phyloP scores from a whole-genome alignment of 1,140 invertebrate species.

The Mesaphorura yosii region DNA sequence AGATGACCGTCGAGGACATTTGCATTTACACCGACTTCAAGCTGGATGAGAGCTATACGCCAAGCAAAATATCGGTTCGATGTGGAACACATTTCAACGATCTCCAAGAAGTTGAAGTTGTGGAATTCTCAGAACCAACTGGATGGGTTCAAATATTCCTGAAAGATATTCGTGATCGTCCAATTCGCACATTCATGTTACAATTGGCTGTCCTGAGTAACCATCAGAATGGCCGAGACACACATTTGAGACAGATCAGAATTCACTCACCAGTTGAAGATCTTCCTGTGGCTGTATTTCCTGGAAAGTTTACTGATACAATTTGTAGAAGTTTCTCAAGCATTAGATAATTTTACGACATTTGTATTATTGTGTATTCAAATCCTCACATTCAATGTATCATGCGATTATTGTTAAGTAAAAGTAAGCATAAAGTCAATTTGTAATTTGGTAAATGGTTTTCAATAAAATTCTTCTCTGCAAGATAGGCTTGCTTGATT shows the following conservation, averaged over 20 bases:
- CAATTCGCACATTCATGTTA: slow-evolving; percentile 89
- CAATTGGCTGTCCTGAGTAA: slow-evolving; percentile 95
- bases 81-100: slow-evolving; percentile 96
- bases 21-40: slow-evolving; percentile 97
- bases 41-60: slow-evolving; percentile 97
- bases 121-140: slow-evolving; percentile 84
- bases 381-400: neutral
- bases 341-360: slow-evolving; percentile 21
- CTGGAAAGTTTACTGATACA: slow-evolving; percentile 25
- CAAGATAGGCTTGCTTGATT: too few relatives aligned
- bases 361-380: neutral
- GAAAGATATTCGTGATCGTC: slow-evolving; percentile 74
- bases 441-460: too few relatives aligned
- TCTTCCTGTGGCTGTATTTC: slow-evolving; percentile 50
- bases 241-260: slow-evolving; percentile 93
- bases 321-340: slow-evolving; percentile 24
- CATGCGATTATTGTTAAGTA: too few relatives aligned
- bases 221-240: slow-evolving; percentile 96
- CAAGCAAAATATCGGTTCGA: slow-evolving; percentile 85
- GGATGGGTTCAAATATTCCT: slow-evolving; percentile 91
- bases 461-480: too few relatives aligned
- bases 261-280: slow-evolving; percentile 84
- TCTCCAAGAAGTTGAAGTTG: slow-evolving; percentile 89
- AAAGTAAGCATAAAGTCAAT: too few relatives aligned
- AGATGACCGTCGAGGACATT: slow-evolving; percentile 89